A percentile compares a stretch with the other conserved stretches of the same genome.
phyloP scores from a whole-genome alignment of 2,797 vertebrate species.

The Pygocentrus nattereri region DNA sequence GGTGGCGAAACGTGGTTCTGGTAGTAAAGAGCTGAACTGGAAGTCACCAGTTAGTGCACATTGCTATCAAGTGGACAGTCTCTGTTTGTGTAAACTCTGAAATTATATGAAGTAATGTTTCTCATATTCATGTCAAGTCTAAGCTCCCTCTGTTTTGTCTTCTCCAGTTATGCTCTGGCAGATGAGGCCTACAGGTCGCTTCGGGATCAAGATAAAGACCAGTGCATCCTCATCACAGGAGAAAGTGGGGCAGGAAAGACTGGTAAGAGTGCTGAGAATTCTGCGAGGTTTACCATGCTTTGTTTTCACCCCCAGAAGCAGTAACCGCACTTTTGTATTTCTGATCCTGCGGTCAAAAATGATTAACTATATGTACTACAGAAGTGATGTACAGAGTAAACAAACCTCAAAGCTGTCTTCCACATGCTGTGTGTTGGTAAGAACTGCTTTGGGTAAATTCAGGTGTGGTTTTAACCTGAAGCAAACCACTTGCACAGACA shows the following conservation, averaged over 20 bases:
- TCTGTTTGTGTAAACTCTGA: background rate
- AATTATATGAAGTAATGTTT: background rate
- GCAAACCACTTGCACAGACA: background rate
- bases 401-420: background rate
- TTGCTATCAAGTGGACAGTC: background rate
- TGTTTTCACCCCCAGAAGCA: background rate
- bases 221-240: conserved; percentile 98
- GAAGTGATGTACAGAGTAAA: background rate
- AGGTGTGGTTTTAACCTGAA: background rate
- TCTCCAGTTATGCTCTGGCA: conserved; percentile 91
- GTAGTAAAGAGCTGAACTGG: too few relatives aligned
- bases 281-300: background rate
- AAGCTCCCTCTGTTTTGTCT: conserved; percentile 37
- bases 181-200: conserved; percentile 98
- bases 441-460: background rate
- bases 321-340: background rate
- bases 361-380: background rate
- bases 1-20: background rate
- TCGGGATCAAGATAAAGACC: conserved; percentile 98
- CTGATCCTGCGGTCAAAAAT: background rate
- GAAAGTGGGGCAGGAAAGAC: conserved; percentile 99
- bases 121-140: background rate
- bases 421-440: background rate
- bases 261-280: conserved; percentile 74
- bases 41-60: too few relatives aligned